phyloP scores from a whole-genome alignment of 2,797 vertebrate genomes.

The Clarias fuscus region DNA sequence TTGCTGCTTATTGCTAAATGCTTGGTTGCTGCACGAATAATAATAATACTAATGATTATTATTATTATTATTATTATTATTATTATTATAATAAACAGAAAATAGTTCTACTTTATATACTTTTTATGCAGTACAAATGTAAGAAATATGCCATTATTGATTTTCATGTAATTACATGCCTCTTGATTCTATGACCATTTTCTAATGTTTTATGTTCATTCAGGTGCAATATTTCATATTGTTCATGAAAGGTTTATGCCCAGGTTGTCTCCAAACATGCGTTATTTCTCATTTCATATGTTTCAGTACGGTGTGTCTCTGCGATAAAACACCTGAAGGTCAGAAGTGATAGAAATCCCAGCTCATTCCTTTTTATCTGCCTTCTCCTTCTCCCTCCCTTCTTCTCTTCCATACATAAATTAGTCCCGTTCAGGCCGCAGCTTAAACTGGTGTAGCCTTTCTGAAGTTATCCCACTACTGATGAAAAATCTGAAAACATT shows the following conservation, averaged over 20 bases:
- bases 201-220: not conserved
- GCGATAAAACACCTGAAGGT: conserved; percentile 2
- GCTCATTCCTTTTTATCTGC: not conserved
- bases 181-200: not conserved
- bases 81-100: not conserved
- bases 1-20: not conserved
- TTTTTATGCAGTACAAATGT: not conserved
- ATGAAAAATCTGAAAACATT: not conserved
- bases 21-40: not conserved
- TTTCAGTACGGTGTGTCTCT: not conserved
- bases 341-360: not conserved
- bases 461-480: not conserved
- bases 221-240: not conserved
- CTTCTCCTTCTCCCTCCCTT: not conserved
- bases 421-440: not conserved
- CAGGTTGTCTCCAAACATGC: not conserved
- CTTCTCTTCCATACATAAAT: not conserved
- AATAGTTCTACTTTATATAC: not conserved
- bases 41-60: not conserved
- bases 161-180: not conserved
- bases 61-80: not conserved
- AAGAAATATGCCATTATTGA: not conserved
- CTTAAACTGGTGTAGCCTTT: not conserved
- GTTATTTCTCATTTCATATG: not conserved
- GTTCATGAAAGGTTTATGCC: not conserved